A percentile compares a stretch with the other conserved stretches of the same genome.
Evolutionary conservation across 30 jellyfish, hydroid and myxozoan genomes (phyloP).

Genomic region (Turritopsis dohrnii): DNA sequence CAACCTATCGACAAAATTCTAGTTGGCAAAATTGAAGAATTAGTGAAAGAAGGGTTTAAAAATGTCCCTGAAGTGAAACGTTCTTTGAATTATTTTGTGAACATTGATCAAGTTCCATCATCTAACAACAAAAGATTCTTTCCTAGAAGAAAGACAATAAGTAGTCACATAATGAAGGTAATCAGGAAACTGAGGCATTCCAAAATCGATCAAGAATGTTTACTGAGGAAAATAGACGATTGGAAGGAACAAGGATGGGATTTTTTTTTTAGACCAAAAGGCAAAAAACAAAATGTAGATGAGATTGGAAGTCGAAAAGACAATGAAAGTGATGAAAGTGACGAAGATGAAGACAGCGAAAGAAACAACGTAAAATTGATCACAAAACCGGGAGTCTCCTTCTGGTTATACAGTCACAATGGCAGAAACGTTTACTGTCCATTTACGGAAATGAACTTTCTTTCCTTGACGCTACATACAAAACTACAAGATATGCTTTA

Average conservation of each 20-base stretch:
- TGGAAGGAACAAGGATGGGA: neutral
- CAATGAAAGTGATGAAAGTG: neutral
- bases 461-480: slow-evolving; percentile 37
- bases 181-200: neutral
- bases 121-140: slow-evolving; percentile 11
- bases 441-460: slow-evolving; percentile 50
- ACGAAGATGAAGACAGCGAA: neutral
- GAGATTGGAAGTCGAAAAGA: neutral
- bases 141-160: neutral
- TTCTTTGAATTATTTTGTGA: neutral
- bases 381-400: slow-evolving; percentile 16
- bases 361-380: neutral
- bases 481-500: slow-evolving; percentile 39
- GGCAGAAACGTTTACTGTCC: slow-evolving; percentile 38
- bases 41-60: neutral
- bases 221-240: neutral
- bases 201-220: neutral
- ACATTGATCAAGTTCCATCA: neutral
- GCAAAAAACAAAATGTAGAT: neutral
- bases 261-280: slow-evolving; percentile 9
- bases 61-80: neutral
- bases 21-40: neutral
- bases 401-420: slow-evolving; percentile 30
- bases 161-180: neutral
- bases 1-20: neutral